These are phyloP conservation scores for Tragopan temminckii DNA, from an alignment of 2,797 vertebrate species.

Conservation along the genomic window DNA sequence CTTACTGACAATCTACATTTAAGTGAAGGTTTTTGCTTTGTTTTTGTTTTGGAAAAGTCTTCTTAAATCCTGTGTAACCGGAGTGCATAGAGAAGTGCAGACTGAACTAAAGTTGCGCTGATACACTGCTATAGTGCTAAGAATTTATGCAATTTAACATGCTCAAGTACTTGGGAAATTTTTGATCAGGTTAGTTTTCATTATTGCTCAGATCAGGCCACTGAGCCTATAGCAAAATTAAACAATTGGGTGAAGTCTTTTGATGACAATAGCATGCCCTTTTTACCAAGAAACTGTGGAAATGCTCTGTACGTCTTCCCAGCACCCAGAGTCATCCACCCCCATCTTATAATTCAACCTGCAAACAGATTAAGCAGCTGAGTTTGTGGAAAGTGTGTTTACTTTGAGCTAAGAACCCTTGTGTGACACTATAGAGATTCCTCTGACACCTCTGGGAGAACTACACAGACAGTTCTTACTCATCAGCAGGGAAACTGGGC, in stretches of 20 bases:
- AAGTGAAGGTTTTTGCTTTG: neutral
- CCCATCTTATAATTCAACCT: slow-evolving; percentile 89
- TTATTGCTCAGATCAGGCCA: slow-evolving; percentile 67
- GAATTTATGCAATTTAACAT: slow-evolving; percentile 44
- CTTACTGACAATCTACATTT: neutral
- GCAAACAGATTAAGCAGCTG: slow-evolving; percentile 90
- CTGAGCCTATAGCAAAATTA: slow-evolving; percentile 70
- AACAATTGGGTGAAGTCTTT: slow-evolving; percentile 75
- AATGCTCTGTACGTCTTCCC: slow-evolving; percentile 80
- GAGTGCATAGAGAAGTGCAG: neutral
- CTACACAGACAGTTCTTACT: slow-evolving; percentile 79
- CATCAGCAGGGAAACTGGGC: slow-evolving; percentile 79
- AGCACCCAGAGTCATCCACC: slow-evolving; percentile 82
- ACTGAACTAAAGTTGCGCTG: slow-evolving; percentile 49
- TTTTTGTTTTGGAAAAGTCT: neutral
- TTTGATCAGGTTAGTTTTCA: slow-evolving; percentile 72
- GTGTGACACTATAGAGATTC: slow-evolving; percentile 84
- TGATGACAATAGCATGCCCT: slow-evolving; percentile 70
- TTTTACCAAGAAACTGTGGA: slow-evolving; percentile 81
- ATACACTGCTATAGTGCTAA: slow-evolving; percentile 13
- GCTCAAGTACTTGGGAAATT: slow-evolving; percentile 66
- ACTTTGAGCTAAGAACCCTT: slow-evolving; percentile 86
- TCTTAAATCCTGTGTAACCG: neutral
- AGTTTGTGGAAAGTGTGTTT: slow-evolving; percentile 88
- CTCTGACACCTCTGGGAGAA: slow-evolving; percentile 80